These are phyloP conservation scores for Protosalanx chinensis DNA, from an alignment of 2,797 vertebrate genomes.

Conservation along the genomic window DNA sequence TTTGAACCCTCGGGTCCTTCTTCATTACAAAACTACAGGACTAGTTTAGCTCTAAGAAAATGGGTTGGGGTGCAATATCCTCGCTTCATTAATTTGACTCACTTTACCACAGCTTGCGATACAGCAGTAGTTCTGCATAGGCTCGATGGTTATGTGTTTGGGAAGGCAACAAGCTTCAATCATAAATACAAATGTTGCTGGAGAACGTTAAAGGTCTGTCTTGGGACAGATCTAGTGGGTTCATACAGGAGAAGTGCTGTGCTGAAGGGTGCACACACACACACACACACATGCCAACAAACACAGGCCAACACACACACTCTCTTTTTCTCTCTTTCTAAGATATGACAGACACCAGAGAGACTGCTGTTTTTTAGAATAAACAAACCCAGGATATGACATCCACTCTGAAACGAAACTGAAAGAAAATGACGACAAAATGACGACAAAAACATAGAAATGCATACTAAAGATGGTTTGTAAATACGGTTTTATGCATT, in stretches of 20 bases:
- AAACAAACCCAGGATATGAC: background rate
- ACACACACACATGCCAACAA: background rate
- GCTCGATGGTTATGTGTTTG: conserved; percentile 61
- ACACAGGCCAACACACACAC: background rate
- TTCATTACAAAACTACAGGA: conserved; percentile 75
- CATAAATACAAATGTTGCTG: conserved; percentile 76
- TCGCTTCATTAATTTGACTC: conserved; percentile 62
- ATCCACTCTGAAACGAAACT: conserved; percentile 28
- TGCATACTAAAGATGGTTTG: conserved; percentile 19
- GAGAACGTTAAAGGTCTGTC: conserved; percentile 74
- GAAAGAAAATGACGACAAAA: conserved; percentile 32
- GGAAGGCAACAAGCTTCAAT: conserved; percentile 69
- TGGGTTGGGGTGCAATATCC: conserved; percentile 62
- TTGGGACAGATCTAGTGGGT: conserved; percentile 67
- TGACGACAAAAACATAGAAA: conserved; percentile 34
- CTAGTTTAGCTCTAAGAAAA: conserved; percentile 75
- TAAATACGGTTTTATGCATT: conserved; percentile 29
- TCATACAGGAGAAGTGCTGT: conserved; percentile 64
- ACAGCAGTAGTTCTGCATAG: conserved; percentile 40
- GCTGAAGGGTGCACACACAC: conserved; percentile 35
- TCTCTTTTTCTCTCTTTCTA: background rate
- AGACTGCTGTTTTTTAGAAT: conserved; percentile 11
- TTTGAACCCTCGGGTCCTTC: conserved; percentile 66
- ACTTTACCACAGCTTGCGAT: conserved; percentile 38
- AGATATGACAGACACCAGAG: background rate